Evolutionary conservation across 2,888 invertebrate species (phyloP), one percentile per base, ranked within the genome.

Genomic region (Trissolcus japonicus): DNA sequence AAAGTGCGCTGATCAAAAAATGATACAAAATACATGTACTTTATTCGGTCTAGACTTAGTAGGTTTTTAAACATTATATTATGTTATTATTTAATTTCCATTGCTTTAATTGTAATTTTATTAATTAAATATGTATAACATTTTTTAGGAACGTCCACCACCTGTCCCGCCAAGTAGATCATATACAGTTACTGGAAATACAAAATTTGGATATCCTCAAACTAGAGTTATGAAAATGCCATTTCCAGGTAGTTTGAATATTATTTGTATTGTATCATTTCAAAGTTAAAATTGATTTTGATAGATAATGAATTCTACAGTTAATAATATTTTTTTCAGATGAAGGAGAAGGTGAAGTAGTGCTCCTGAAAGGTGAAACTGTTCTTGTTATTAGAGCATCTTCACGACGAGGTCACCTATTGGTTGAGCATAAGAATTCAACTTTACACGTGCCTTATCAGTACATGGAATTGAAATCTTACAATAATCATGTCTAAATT

Each of bases 161-260:
- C 96, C 97, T 35, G 94, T 98, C 80, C 98, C 98, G 56, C 95
- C 96, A 40, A 94, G 96, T 84, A 92, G 98, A 82, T 93, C 95
- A 1, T 98, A 98, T 90, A 97, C 96, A 6, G 95, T 98, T 73
- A 92, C 94, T 29, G 96, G 96, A 83, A 96, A 96, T 89, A 95
- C 95, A 72, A 97, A 97, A 90, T 91, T 97, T 81, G 95, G 95
- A 83, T 98, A 97, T 91, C 98, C 98, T 79, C 98, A 98, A 90
- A 95, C 94, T 82, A 93, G 98, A 86, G 91, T 95, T 72, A 96
- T 98, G 95, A 95, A 95, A 90, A 94, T 95, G 92, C 94, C 94
- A 82, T 98, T 95, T 91, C 94, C 94, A 81, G 94, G 94, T 92
- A 17, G 4, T 25, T 25, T 25, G 4, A 25, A 25, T 25, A 25